Evolutionary conservation across 2,113 vertebrate species (phyloP).

Genomic region (Phaetusa simplex): DNA sequence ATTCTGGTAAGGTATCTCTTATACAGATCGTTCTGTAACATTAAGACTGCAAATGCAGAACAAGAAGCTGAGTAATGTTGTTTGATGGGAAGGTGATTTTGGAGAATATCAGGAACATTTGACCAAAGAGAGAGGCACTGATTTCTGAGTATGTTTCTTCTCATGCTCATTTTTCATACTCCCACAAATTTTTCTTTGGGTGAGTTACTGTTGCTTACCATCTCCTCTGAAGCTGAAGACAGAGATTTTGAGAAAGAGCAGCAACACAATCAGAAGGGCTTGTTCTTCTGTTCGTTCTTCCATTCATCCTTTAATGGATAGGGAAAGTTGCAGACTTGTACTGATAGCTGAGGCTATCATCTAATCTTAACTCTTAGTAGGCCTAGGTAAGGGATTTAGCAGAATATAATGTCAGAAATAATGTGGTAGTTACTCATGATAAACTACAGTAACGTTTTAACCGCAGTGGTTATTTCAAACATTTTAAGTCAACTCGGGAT

Average conservation of each 20-base stretch:
- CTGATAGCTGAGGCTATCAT: background rate
- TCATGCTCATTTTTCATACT: background rate
- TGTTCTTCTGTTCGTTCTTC: too few relatives aligned
- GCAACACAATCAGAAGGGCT: background rate
- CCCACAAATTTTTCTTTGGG: background rate
- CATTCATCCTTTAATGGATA: too few relatives aligned
- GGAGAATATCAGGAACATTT: background rate
- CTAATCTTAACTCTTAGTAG: background rate
- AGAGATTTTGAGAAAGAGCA: background rate
- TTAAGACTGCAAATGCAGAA: background rate
- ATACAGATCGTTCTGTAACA: background rate
- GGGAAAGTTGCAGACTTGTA: background rate
- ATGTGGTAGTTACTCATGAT: background rate
- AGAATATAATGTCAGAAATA: background rate
- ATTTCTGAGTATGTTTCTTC: background rate
- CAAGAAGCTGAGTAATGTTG: background rate
- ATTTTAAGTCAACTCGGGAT: background rate
- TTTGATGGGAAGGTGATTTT: background rate
- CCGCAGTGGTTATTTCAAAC: background rate
- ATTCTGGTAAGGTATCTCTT: background rate
- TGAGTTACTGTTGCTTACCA: background rate
- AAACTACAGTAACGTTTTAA: background rate
- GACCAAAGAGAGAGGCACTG: background rate
- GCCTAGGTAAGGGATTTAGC: background rate
- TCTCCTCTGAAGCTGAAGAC: background rate